Evolutionary conservation across 1,140 invertebrate genomes (phyloP).

Genomic region (Cotesia glomerata): DNA sequence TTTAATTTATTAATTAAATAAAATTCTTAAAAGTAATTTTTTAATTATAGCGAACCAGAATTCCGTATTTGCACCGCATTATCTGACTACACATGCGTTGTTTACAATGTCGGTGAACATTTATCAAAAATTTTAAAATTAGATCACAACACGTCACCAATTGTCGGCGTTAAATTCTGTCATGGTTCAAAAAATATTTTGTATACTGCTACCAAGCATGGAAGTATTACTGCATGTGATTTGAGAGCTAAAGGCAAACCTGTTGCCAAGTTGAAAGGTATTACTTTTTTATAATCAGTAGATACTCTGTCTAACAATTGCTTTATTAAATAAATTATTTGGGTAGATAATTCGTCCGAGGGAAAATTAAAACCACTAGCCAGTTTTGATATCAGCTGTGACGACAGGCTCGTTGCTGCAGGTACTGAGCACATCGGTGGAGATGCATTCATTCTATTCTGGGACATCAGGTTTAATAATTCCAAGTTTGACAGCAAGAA

Average conservation of each 20-base stretch:
- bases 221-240: conserved; percentile 71
- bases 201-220: conserved; percentile 68
- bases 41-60: conserved; percentile 47
- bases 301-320: conserved; percentile 27
- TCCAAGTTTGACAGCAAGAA: conserved; percentile 54
- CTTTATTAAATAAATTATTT: conserved; percentile 40
- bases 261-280: conserved; percentile 68
- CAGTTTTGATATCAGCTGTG: conserved; percentile 78
- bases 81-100: conserved; percentile 52
- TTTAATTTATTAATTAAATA: conserved; percentile 16
- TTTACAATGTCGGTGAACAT: conserved; percentile 55
- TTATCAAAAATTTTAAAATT: conserved; percentile 51
- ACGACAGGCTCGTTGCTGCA: conserved; percentile 75
- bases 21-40: conserved; percentile 15
- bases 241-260: conserved; percentile 65
- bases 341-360: conserved; percentile 59
- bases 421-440: conserved; percentile 76
- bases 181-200: conserved; percentile 68
- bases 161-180: conserved; percentile 70
- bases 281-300: not conserved
- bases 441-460: conserved; percentile 82
- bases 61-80: conserved; percentile 52
- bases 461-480: conserved; percentile 71
- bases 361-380: conserved; percentile 66
- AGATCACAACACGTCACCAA: conserved; percentile 58